Evolutionary conservation across 2,888 invertebrate species (phyloP), one percentile per base, ranked within the genome.

Genomic region (Hydrotaea cyrtoneurina): DNA sequence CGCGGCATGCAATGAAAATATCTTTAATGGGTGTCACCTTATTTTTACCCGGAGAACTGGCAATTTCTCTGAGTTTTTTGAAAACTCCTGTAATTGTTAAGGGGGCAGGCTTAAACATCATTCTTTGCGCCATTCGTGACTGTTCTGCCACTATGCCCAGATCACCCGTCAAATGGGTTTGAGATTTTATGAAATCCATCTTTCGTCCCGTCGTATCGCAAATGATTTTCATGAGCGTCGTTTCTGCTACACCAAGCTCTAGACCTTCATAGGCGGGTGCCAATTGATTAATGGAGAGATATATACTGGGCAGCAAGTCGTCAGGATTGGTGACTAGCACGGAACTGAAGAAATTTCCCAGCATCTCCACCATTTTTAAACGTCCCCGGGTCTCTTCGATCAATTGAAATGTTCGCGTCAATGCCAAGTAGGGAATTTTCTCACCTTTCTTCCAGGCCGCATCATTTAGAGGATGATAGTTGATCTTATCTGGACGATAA

Each of bases 201-300:
- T 96, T 95, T 83, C 98, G 94, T 0, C 98, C 98, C 4, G 98
- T 98, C 82, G 97, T 95, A 90, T 96, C 96, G 0, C 97, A 97
- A 69, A 99, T 96, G 0, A 98, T 98, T 93, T 98, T 98, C 95
- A 98, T 97, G 72, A 99, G 93, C 86, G 96, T 96, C 0, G 96
- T 96, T 90, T 99, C 99, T 0, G 99, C 99, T 73, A 98, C 95
- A n/a, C 99, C 99, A 89, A 97, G 93, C 91, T 98, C 98, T 31
- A 97, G 88, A 36, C 95, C 94, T 92, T 98, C 97, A 91, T 98
- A 99, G 0, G 98, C 97, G 0, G 99, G 99, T 0, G 98, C 99
- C 62, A 99, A 93, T 92, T 97, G 96, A 92, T 99, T 99, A n/a
- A 99, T 94, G 89, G 98, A 98, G 87, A 99, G 93, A 92, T 99